Evolutionary conservation across 2,113 vertebrate genomes (phyloP).

Genomic region (Anguilla rostrata): DNA sequence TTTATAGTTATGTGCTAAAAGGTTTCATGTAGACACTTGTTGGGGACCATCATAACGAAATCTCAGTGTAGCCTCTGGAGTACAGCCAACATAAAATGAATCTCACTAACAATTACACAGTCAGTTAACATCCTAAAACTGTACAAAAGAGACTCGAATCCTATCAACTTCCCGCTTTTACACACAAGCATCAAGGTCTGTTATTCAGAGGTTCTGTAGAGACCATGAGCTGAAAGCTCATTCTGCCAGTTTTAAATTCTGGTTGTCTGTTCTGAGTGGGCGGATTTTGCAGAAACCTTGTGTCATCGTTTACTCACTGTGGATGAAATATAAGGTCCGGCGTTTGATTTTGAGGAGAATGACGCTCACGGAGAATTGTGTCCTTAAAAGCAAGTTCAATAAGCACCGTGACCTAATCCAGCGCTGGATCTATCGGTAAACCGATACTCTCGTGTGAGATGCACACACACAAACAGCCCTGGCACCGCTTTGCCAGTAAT

Average conservation of each 20-base stretch:
- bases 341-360: not conserved
- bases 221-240: not conserved
- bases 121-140: not conserved
- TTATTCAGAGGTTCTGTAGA: not conserved
- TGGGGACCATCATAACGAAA: not conserved
- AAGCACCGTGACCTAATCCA: not conserved
- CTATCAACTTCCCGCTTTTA: too few relatives aligned
- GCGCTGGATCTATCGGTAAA: not conserved
- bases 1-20: not conserved
- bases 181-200: too few relatives aligned
- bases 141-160: not conserved
- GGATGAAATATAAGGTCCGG: not conserved
- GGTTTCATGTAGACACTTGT: not conserved
- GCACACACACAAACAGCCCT: not conserved
- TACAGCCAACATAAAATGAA: not conserved
- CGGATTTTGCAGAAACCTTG: not conserved
- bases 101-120: not conserved
- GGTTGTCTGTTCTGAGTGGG: not conserved
- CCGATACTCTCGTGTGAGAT: not conserved
- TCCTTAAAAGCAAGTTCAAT: slow-evolving; percentile 3
- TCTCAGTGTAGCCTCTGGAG: not conserved
- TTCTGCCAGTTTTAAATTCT: not conserved
- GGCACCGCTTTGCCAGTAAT: not conserved
- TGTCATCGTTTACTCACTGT: not conserved
- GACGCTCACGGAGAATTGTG: not conserved